Base-by-base conservation (phyloP, 1,140 invertebrate species). In the Tetramorium alpestre region DNA sequence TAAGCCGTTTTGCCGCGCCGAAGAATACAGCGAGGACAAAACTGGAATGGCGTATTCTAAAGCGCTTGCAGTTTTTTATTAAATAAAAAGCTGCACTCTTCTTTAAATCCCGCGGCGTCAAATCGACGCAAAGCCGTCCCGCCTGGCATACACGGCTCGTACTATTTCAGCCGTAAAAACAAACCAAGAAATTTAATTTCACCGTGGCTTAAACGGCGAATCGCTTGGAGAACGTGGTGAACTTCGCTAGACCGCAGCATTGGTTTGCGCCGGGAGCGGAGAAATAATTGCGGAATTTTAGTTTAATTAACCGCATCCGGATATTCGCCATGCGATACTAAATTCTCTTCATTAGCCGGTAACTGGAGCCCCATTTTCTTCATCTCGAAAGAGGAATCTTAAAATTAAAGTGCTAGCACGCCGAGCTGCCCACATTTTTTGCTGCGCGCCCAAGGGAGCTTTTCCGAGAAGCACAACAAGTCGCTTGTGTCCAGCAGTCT, bases 111-210 rank as follows among this genome's bases (percentile, higher is more conserved):
- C 41, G 33, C 16, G 41, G n/a, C 49, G 47, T 70, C n/a, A 81
- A 81, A 56, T 56, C 78, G 49, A 56, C n/a, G n/a, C 28, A 28
- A 69, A 81, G 49, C 41, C 56, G 28, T 65, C 3, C 33, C 13
- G 25, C 10, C 16, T 8, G 64, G 11, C n/a, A 54, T 28, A 22
- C 13, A 54, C 13, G 11, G 49, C 3, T 16, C 3, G 33, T 54
- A 58, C 72, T 60, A 82, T 25, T 25, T 10, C 25, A n/a, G 7
- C 38, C 69, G 65, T 85, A 88, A 78, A 80, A 88, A 78, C 58
- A 54, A 85, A 51, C 33, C 28, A 58, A 88, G 73, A 85, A 85
- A 89, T 88, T 88, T 85, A 49, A 88, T 89, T 89, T 58, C 22
- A 75, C 25, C 8, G 18, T 28, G 65, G 11, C 44, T 73, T 41